Conservation (phyloP, 2,113 vertebrate genomes). For the pig (Sus scrofa) region T2T-Sscrofa CM000814.6:75994001-75994500, state of each 20-base stretch:
- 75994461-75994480: not conserved
- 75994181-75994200: constrained; percentile 68
- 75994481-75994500: not conserved
- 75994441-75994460: not conserved
- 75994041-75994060: constrained; percentile 67
- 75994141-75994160: constrained; percentile 55
- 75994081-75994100: constrained; percentile 28
- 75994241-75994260: constrained; percentile 72
- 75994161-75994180: constrained; percentile 65
- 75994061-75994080: constrained; percentile 40
- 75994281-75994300: constrained; percentile 57
- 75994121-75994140: constrained; percentile 43
- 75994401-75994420: constrained; percentile 14
- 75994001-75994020: constrained; percentile 35
- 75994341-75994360: not conserved
- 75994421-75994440: not conserved
- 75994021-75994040: constrained; percentile 13
- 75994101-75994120: constrained; percentile 53
- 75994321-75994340: constrained; percentile 10
- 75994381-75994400: constrained; percentile 21
- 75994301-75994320: constrained; percentile 24
- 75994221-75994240: constrained; percentile 45
- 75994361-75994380: constrained; percentile 44
- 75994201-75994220: constrained; percentile 14
- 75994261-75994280: constrained; percentile 50